Percentiles rank a stretch among this genome's conserved stretches.
Evolutionary conservation across 1,140 invertebrate genomes (phyloP).

Genomic region (Procambarus clarkii): DNA sequence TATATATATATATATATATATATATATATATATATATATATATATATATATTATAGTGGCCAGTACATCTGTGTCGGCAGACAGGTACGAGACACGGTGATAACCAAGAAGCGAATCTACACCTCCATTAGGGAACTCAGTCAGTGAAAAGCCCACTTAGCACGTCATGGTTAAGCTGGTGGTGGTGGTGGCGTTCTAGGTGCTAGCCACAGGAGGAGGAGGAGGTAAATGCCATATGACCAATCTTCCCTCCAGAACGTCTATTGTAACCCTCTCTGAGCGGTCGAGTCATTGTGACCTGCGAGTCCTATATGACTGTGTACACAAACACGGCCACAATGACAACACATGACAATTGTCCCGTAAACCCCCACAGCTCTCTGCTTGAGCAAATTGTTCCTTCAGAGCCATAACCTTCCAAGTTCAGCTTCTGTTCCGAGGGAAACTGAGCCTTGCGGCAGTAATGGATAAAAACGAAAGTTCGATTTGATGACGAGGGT

Average conservation of each 20-base stretch:
- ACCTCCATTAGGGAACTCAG: neutral
- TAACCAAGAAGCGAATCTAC: neutral
- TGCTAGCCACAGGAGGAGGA: neutral
- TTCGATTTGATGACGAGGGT: neutral
- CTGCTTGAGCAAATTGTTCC: slow-evolving; percentile 48
- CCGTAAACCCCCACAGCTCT: slow-evolving; percentile 22
- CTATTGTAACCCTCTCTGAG: neutral
- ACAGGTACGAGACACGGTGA: neutral
- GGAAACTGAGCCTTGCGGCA: neutral
- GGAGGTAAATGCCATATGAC: neutral
- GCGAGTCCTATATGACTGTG: slow-evolving; percentile 7
- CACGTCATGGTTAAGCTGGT: neutral
- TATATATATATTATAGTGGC: neutral
- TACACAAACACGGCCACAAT: slow-evolving; percentile 62
- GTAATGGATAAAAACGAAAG: neutral
- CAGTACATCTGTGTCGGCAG: neutral
- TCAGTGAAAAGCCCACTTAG: neutral
- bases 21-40: no score
- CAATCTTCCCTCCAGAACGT: neutral
- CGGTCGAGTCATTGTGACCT: slow-evolving; percentile 24
- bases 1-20: no score
- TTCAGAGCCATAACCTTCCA: neutral
- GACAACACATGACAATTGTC: slow-evolving; percentile 52
- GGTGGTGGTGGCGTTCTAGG: neutral
- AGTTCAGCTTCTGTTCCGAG: neutral